A percentile compares a stretch with the other conserved stretches of the same genome.
Conservation (phyloP, 2,888 invertebrate genomes). For the Oligia fasciuncula region DNA sequence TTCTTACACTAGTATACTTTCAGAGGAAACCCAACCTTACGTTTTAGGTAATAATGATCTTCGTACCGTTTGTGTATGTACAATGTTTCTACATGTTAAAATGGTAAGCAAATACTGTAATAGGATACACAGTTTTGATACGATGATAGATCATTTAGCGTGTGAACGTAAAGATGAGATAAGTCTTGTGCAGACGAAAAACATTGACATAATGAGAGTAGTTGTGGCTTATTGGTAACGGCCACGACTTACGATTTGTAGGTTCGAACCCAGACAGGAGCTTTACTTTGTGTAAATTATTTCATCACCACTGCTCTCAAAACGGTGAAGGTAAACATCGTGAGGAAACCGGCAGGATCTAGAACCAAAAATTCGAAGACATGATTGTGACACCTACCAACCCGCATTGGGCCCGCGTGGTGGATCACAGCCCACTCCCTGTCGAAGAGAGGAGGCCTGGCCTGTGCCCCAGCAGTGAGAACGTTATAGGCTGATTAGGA, state of each 20-base stretch:
- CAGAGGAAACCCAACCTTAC: constrained; percentile 47
- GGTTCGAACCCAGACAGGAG: too few species aligned
- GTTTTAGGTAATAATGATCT: constrained; percentile 14
- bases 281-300: not conserved
- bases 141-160: constrained; percentile 43
- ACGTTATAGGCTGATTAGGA: not conserved
- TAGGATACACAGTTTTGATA: constrained; percentile 27
- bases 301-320: not conserved
- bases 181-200: not conserved
- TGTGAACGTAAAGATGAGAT: constrained; percentile 26
- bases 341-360: not conserved
- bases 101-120: constrained; percentile 48
- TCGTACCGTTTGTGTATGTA: not conserved
- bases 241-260: too few species aligned
- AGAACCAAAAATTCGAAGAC: not conserved
- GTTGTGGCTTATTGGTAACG: too few species aligned
- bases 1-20: constrained; percentile 21
- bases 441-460: not conserved
- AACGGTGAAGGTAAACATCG: not conserved
- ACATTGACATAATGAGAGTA: not conserved
- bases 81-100: constrained; percentile 21
- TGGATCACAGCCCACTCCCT: not conserved
- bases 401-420: not conserved
- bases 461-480: not conserved
- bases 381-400: not conserved